Evolutionary conservation across 2,888 invertebrate genomes (phyloP), one percentile per base, ranked within the genome.

Genomic region (Agonopterix arenella): DNA sequence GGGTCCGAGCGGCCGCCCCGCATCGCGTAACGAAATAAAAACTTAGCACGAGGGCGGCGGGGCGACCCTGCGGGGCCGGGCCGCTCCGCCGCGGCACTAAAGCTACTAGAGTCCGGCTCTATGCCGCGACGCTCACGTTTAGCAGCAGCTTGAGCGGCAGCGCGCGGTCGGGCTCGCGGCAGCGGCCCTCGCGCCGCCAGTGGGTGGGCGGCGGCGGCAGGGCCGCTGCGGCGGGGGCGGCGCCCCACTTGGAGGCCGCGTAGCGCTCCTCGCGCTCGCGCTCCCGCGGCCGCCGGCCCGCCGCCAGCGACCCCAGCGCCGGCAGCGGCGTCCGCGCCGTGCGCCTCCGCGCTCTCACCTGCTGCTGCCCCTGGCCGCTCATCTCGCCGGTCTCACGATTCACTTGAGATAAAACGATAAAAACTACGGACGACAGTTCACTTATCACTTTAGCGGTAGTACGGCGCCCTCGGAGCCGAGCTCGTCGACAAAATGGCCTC

Each of bases 181-280:
- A 89, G 66, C 84, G 83, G 62, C 83, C 84, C 50, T 78, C 83
- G 63, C 80, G 81, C 61, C 79, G 92, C 96, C 96, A 96, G 81
- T 94, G 94, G 59, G 91, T 91, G 53, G 96, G 96, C 65, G 96
- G 96, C 74, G 93, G 94, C 53, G 96, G 96, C 70, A 96, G 84
- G 57, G 93, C 93, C 63, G 92, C 92, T 44, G 96, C 94, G 52
- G 94, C 92, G 47, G 96, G 96, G 50, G 96, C 93, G 62, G 94
- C 94, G 69, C 94, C 94, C 90, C 95, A 96, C 80, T 95, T 95
- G 74, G 95, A 93, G 71, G 93, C 95, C 58, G 95, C 95, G 76
- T 81, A 84, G 58, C 85, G 82, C 65, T 84, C 84, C 50, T 75
- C 74, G 43, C 82, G 66, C 50, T 75, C 74, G 43, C 82, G 66